Percentiles rank a stretch among this genome's conserved stretches.
These are phyloP conservation scores for Bombus vancouverensis DNA, from an alignment of 1,140 invertebrate genomes.

Conservation along the genomic window DNA sequence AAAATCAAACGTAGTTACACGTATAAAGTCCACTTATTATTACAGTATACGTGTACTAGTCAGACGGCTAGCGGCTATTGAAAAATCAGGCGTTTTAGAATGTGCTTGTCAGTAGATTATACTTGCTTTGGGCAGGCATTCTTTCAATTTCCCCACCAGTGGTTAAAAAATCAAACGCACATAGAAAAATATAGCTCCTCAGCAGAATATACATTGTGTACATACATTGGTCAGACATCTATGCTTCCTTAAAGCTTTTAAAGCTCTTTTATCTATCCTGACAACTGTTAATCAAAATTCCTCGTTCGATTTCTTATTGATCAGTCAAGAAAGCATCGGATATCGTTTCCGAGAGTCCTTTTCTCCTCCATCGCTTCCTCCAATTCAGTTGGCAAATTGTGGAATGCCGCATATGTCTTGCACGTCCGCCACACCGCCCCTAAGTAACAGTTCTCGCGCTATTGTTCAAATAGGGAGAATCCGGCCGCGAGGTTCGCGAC, in stretches of 20 bases:
- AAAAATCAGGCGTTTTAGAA: too few relatives aligned
- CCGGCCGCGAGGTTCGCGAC: constrained; percentile 44
- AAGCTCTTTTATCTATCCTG: neutral
- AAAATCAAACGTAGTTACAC: too few relatives aligned
- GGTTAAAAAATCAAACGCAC: neutral
- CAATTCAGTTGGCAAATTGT: constrained; percentile 45
- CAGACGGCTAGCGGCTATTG: too few relatives aligned
- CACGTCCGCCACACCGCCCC: constrained; percentile 11
- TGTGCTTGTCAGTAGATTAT: too few relatives aligned
- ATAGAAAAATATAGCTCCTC: neutral
- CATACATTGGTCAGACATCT: neutral
- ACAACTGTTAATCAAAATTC: neutral
- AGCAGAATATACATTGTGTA: neutral
- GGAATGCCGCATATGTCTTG: constrained; percentile 9
- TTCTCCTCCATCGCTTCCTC: neutral
- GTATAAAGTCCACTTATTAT: too few relatives aligned
- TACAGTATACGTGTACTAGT: too few relatives aligned
- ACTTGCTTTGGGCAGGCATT: too few relatives aligned
- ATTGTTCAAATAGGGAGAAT: constrained; percentile 59
- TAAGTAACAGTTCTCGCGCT: constrained; percentile 57
- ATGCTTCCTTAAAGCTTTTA: neutral
- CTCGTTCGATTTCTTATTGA: neutral
- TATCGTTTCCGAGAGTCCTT: neutral
- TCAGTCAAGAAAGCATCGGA: neutral
- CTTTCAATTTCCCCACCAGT: neutral